Conservation (phyloP, 1,140 invertebrate species). For the Drosophila triauraria region DNA sequence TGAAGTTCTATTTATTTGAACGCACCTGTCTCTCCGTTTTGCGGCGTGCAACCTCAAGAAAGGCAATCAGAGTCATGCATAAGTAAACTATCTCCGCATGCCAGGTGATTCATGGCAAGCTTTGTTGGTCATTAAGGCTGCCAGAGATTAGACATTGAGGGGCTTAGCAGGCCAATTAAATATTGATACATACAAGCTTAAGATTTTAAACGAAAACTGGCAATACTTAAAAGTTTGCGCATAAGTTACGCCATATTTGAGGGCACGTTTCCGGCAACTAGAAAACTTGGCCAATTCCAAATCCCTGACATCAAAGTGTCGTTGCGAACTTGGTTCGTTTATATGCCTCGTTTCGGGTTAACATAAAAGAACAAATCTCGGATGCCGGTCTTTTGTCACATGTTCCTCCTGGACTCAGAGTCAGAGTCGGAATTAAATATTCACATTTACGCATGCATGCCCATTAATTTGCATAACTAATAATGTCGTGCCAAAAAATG, state of each 20-base stretch:
- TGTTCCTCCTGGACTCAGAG: conserved; percentile 3
- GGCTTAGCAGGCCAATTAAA: conserved; percentile 21
- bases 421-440: conserved; percentile 60
- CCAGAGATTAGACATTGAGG: conserved; percentile 32
- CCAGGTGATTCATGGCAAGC: conserved; percentile 38
- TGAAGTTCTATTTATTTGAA: background rate
- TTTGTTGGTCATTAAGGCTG: conserved; percentile 43
- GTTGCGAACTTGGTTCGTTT: conserved; percentile 12
- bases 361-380: conserved; percentile 11
- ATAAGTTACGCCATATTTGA: conserved; percentile 16
- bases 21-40: background rate
- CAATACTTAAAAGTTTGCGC: conserved; percentile 18
- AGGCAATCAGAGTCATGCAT: conserved; percentile 53
- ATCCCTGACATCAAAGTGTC: conserved; percentile 9
- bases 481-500: conserved; percentile 42
- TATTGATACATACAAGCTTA: conserved; percentile 24
- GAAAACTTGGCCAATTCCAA: conserved; percentile 27
- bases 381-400: conserved; percentile 31
- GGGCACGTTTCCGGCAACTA: conserved; percentile 10
- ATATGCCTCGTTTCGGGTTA: conserved; percentile 12
- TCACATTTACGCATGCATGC: conserved; percentile 73
- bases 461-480: conserved; percentile 84
- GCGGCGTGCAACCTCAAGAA: conserved; percentile 20
- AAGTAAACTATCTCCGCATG: conserved; percentile 27
- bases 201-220: conserved; percentile 16